A percentile compares a stretch with the other conserved stretches of the same genome.
Evolutionary conservation across 2,797 vertebrate species (phyloP).

Genomic region (Sebastes umbrosus): DNA sequence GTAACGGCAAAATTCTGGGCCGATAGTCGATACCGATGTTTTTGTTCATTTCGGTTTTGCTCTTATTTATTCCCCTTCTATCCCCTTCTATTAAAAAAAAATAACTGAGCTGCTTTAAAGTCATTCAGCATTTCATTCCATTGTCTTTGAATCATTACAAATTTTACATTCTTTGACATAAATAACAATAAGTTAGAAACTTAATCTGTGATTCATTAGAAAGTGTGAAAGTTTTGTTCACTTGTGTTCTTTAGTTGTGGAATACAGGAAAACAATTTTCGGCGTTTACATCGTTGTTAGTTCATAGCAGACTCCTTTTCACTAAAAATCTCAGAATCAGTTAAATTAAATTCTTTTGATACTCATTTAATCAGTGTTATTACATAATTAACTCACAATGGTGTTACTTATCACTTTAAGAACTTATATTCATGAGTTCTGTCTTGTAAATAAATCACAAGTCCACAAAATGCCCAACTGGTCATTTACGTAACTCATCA

Average conservation of each 20-base stretch:
- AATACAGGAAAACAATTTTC: no score
- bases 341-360: neutral
- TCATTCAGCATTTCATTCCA: no score
- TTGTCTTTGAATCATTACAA: accelerated
- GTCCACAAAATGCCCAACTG: neutral
- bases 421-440: neutral
- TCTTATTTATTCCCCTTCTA: no score
- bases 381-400: neutral
- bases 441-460: neutral
- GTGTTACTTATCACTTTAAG: neutral
- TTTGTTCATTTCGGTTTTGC: no score
- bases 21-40: no score
- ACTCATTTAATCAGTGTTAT: neutral
- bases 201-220: neutral
- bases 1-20: no score
- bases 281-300: accelerated
- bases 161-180: accelerated
- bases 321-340: neutral
- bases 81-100: no score
- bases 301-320: neutral
- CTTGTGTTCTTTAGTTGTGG: neutral
- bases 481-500: neutral
- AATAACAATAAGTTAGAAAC: neutral
- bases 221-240: neutral
- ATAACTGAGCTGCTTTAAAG: accelerated